These are phyloP conservation scores for Alligator sinensis DNA, from an alignment of 2,113 vertebrate species.

Conservation along the genomic window DNA sequence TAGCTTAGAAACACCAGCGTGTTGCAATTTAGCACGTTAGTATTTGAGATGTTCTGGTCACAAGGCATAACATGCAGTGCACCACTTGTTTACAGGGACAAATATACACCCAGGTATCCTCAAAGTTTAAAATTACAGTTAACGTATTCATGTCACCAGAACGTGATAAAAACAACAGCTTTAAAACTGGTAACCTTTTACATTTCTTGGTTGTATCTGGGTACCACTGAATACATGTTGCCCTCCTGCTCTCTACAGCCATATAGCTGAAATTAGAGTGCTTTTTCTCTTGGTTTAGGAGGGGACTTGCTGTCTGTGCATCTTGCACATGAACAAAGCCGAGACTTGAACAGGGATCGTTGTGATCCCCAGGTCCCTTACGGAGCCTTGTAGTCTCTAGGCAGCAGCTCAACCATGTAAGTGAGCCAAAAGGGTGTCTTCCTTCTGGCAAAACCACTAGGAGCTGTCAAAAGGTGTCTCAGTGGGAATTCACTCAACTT, in stretches of 20 bases:
- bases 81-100: background rate
- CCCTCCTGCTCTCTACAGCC: slow-evolving; percentile 15
- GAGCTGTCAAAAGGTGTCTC: slow-evolving; percentile 67
- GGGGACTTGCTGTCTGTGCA: background rate
- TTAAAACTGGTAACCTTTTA: background rate
- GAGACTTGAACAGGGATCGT: slow-evolving; percentile 53
- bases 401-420: slow-evolving; percentile 65
- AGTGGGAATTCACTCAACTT: slow-evolving; percentile 47
- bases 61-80: background rate
- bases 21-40: slow-evolving; percentile 6
- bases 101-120: background rate
- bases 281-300: background rate
- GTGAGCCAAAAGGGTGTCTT: slow-evolving; percentile 10
- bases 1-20: slow-evolving; percentile 21
- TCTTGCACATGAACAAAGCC: slow-evolving; percentile 54
- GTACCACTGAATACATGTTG: slow-evolving; percentile 17
- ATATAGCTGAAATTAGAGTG: slow-evolving; percentile 17
- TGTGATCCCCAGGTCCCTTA: slow-evolving; percentile 9
- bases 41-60: background rate
- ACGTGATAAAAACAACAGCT: background rate
- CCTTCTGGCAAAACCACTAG: slow-evolving; percentile 54
- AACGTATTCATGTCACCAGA: background rate
- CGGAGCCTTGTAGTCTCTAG: slow-evolving; percentile 62
- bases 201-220: background rate
- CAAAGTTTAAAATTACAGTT: background rate